phyloP scores from a whole-genome alignment of 2,113 vertebrate genomes.

The Craseonycteris thonglongyai region DNA sequence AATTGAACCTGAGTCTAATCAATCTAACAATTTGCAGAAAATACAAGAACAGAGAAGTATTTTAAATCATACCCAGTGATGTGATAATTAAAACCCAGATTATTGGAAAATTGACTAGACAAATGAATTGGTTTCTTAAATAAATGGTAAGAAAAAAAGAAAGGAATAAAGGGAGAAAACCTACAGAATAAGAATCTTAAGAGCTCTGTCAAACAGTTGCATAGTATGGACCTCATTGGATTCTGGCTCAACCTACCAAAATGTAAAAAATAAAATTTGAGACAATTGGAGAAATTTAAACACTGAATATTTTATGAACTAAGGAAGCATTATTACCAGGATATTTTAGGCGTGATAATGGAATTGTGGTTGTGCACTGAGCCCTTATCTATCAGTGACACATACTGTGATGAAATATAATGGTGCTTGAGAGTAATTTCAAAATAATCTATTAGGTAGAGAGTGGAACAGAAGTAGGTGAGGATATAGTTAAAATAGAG shows the following conservation, averaged over 20 bases:
- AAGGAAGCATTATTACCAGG: not conserved
- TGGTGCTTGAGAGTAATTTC: not conserved
- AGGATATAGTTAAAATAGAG: not conserved
- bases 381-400: not conserved
- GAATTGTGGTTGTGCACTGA: not conserved
- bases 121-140: constrained; percentile 4
- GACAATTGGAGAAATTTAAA: not conserved
- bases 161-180: not conserved
- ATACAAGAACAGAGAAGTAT: not conserved
- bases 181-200: not conserved
- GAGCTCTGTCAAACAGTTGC: not conserved
- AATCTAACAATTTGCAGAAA: not conserved
- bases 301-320: not conserved
- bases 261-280: not conserved
- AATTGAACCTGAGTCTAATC: not conserved
- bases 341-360: not conserved
- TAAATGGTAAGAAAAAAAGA: not conserved
- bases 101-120: not conserved
- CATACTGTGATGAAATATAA: not conserved
- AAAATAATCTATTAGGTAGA: not conserved
- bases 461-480: not conserved
- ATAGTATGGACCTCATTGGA: not conserved
- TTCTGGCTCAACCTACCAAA: not conserved
- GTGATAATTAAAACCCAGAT: not conserved
- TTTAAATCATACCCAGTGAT: not conserved